These are phyloP conservation scores for Drosophila paracracens DNA, from an alignment of 2,888 invertebrate species.

Conservation along the genomic window DNA sequence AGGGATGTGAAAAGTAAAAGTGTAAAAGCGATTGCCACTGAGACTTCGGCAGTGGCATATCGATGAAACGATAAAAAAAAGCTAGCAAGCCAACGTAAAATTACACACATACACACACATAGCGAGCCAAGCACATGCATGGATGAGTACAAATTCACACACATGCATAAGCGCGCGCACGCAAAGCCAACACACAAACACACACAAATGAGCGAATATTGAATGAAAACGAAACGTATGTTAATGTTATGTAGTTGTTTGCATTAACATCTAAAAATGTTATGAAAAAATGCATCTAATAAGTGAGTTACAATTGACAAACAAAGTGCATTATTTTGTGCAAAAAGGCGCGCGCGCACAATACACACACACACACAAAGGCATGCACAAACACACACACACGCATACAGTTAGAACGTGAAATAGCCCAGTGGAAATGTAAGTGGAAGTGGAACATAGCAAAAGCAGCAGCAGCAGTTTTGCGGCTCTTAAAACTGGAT, in stretches of 20 bases:
- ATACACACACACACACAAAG: slow-evolving; percentile 26
- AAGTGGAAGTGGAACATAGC: slow-evolving; percentile 50
- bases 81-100: slow-evolving; percentile 63
- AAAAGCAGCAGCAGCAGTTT: slow-evolving; percentile 44
- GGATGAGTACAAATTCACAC: slow-evolving; percentile 18
- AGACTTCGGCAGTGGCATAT: slow-evolving; percentile 50
- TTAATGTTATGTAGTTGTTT: slow-evolving; percentile 3
- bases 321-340: slow-evolving; percentile 67
- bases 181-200: slow-evolving; percentile 26
- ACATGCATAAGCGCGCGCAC: slow-evolving; percentile 28
- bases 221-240: slow-evolving; percentile 55
- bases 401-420: slow-evolving; percentile 35
- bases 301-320: slow-evolving; percentile 47
- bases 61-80: slow-evolving; percentile 65
- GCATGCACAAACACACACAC: slow-evolving; percentile 39
- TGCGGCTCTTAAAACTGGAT: slow-evolving; percentile 17
- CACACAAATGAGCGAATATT: slow-evolving; percentile 45
- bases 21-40: slow-evolving; percentile 41
- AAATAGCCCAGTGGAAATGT: slow-evolving; percentile 57
- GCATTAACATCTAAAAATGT: slow-evolving; percentile 23
- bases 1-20: slow-evolving; percentile 77
- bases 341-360: slow-evolving; percentile 66
- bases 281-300: slow-evolving; percentile 48
- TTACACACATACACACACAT: slow-evolving; percentile 41
- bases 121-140: slow-evolving; percentile 4